These are phyloP conservation scores for Alexandromys fortis DNA, from an alignment of 2,113 vertebrate species.

Conservation along the genomic window DNA sequence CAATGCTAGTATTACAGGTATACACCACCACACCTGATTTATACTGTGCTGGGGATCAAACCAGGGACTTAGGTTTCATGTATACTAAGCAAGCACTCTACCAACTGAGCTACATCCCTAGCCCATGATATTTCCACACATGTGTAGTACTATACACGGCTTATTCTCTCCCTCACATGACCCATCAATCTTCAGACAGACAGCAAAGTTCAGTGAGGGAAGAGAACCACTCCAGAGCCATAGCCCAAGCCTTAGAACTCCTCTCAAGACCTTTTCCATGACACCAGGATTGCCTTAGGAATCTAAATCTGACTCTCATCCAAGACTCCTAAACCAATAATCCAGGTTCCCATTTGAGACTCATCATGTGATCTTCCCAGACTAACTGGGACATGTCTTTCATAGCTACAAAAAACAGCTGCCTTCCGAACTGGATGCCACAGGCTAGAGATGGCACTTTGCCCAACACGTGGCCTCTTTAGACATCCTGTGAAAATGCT, in stretches of 20 bases:
- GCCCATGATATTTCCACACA: no score
- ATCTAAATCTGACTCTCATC: constrained; percentile 61
- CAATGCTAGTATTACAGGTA: not conserved
- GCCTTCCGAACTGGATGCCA: constrained; percentile 81
- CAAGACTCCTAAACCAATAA: constrained; percentile 16
- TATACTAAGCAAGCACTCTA: not conserved
- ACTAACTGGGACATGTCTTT: constrained; percentile 84
- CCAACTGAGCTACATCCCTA: not conserved
- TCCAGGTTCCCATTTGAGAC: constrained; percentile 46
- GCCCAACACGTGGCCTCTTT: constrained; percentile 81
- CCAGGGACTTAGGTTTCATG: not conserved
- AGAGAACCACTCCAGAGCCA: not conserved
- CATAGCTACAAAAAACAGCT: constrained; percentile 82
- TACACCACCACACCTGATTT: not conserved
- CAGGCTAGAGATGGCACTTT: constrained; percentile 80
- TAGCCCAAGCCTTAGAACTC: not conserved
- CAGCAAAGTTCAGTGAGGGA: not conserved
- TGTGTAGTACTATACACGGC: not conserved
- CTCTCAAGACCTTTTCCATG: constrained; percentile 24
- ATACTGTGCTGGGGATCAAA: not conserved
- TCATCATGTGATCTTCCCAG: constrained; percentile 79
- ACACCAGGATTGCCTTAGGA: constrained; percentile 18
- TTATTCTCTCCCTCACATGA: not conserved
- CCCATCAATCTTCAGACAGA: not conserved
- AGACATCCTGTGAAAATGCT: constrained; percentile 81